Evolutionary conservation across 2,113 vertebrate species (phyloP).

Genomic region (Mustelus asterias): DNA sequence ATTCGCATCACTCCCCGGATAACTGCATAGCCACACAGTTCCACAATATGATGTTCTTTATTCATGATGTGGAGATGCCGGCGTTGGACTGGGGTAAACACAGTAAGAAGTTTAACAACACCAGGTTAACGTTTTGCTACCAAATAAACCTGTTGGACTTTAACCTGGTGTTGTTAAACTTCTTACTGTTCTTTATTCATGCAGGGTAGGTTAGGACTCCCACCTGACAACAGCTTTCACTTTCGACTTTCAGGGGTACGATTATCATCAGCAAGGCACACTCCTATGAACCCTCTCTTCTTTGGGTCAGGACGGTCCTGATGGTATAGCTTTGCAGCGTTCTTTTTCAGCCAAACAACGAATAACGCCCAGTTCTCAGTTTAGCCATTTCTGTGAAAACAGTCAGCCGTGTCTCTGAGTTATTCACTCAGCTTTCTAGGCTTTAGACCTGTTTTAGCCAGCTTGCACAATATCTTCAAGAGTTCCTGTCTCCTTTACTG

Average conservation of each 20-base stretch:
- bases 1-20: too few species aligned
- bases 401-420: not conserved
- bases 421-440: not conserved
- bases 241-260: too few species aligned
- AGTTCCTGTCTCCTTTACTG: not conserved
- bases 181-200: too few species aligned
- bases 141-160: too few species aligned
- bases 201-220: not conserved
- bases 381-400: not conserved
- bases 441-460: not conserved
- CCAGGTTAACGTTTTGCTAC: too few species aligned
- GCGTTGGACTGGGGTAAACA: too few species aligned
- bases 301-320: not conserved
- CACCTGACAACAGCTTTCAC: not conserved
- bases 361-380: not conserved
- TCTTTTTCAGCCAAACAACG: not conserved
- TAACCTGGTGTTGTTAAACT: too few species aligned
- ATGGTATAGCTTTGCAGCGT: not conserved
- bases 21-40: too few species aligned
- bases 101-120: too few species aligned
- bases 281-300: not conserved
- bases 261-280: not conserved
- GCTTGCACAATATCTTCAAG: not conserved
- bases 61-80: too few species aligned
- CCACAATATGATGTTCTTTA: too few species aligned